A percentile compares a stretch with the other conserved stretches of the same genome.
Evolutionary conservation across 2,888 invertebrate genomes (phyloP).

Genomic region (Ophion costatus): DNA sequence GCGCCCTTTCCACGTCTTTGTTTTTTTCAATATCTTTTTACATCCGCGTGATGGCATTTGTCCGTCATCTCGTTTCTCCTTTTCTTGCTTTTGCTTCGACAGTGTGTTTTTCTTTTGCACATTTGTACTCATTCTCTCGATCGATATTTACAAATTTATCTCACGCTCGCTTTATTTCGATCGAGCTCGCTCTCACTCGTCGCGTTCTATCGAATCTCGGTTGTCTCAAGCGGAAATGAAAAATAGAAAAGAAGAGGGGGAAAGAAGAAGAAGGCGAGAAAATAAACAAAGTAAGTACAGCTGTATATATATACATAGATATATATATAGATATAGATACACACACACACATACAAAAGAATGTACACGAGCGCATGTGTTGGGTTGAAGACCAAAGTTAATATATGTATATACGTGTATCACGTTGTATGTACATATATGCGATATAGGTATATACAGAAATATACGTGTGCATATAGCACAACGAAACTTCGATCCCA

Average conservation of each 20-base stretch:
- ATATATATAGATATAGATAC: neutral
- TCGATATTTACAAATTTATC: conserved; percentile 61
- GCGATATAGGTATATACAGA: conserved; percentile 1
- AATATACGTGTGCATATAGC: neutral
- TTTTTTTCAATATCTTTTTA: neutral
- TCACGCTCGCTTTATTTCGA: neutral
- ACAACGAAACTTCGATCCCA: conserved; percentile 31
- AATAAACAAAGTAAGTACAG: neutral
- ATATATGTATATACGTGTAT: neutral
- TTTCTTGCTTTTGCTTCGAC: neutral
- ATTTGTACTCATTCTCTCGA: conserved; percentile 21
- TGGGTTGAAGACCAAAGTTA: neutral
- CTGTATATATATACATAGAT: neutral
- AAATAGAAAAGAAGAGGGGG: neutral
- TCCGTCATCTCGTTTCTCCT: neutral
- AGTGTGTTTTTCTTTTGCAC: conserved; percentile 23
- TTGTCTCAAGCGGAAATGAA: conserved; percentile 2
- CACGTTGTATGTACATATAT: conserved; percentile 15
- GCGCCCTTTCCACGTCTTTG: neutral
- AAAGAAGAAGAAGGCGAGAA: neutral
- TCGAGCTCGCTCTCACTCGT: conserved; percentile 10
- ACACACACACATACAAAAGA: too few relatives aligned
- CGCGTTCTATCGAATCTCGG: conserved; percentile 1
- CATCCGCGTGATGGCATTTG: neutral
- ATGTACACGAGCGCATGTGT: neutral